Evolutionary conservation across 2,113 vertebrate genomes (phyloP).

Genomic region (Dicentrarchus labrax): DNA sequence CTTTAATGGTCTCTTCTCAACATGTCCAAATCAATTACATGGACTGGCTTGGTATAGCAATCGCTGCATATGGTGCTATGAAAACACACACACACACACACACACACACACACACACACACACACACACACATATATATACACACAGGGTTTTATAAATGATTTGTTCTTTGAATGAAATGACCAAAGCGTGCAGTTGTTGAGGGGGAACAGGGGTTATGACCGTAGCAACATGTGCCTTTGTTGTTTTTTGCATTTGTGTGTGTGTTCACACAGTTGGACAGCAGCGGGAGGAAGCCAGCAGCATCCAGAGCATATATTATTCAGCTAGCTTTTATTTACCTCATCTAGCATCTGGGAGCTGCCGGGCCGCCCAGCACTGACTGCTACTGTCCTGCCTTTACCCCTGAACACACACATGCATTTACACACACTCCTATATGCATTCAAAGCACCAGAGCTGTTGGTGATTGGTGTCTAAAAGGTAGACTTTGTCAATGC

Average conservation of each 20-base stretch:
- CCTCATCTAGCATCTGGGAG: constrained; percentile 70
- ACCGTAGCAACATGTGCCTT: not conserved
- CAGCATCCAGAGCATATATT: constrained; percentile 68
- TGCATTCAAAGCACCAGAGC: not conserved
- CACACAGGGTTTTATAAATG: not conserved
- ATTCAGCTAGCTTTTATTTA: constrained; percentile 77
- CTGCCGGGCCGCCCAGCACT: not conserved
- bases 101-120: not conserved
- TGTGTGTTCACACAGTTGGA: constrained; percentile 1
- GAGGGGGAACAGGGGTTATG: not conserved
- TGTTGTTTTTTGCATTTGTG: no score
- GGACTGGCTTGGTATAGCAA: constrained; percentile 22
- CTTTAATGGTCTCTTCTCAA: constrained; percentile 56
- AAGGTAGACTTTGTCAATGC: not conserved
- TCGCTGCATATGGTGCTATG: constrained; percentile 52
- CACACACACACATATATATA: constrained; percentile 18
- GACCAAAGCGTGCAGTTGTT: not conserved
- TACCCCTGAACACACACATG: constrained; percentile 1
- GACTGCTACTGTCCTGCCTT: constrained; percentile 17
- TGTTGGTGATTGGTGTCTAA: not conserved
- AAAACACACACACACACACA: not conserved
- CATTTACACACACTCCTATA: constrained; percentile 25
- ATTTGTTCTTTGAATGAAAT: constrained; percentile 13
- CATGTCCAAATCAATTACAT: constrained; percentile 74
- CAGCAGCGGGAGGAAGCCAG: constrained; percentile 54